phyloP scores from a whole-genome alignment of 2,888 invertebrate genomes.

The Tyria jacobaeae region DNA sequence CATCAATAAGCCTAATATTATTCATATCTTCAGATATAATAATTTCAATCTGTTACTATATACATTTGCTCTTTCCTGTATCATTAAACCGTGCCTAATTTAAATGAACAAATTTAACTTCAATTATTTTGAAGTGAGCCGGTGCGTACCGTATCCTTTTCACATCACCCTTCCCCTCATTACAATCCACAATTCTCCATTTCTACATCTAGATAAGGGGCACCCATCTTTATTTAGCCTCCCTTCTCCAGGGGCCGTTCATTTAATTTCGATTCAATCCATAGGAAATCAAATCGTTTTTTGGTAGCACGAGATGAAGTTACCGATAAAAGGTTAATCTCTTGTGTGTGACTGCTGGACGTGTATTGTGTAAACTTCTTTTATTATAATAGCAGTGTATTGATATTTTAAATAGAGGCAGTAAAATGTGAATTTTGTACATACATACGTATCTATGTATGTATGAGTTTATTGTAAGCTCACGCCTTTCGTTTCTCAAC shows the following conservation, averaged over 20 bases:
- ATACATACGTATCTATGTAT: too few relatives aligned
- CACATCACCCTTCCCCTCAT: slow-evolving; percentile 82
- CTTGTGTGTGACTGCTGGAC: slow-evolving; percentile 71
- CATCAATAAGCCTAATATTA: slow-evolving; percentile 23
- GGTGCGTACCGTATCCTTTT: slow-evolving; percentile 80
- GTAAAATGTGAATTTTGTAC: slow-evolving; percentile 35
- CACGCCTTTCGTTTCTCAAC: too few relatives aligned
- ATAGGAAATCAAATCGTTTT: slow-evolving; percentile 80
- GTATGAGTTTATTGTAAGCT: too few relatives aligned
- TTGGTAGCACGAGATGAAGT: slow-evolving; percentile 76
- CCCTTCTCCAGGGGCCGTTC: slow-evolving; percentile 75
- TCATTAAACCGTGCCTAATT: slow-evolving; percentile 72
- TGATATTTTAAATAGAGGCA: slow-evolving; percentile 34
- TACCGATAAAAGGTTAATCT: slow-evolving; percentile 73
- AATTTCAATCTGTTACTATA: slow-evolving; percentile 48
- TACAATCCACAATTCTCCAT: slow-evolving; percentile 81
- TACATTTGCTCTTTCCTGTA: slow-evolving; percentile 54
- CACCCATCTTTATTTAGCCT: slow-evolving; percentile 78
- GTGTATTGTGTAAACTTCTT: slow-evolving; percentile 54
- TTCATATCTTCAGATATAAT: slow-evolving; percentile 48
- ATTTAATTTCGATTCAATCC: slow-evolving; percentile 84
- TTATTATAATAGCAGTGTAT: slow-evolving; percentile 47
- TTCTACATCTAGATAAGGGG: slow-evolving; percentile 83
- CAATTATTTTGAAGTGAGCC: slow-evolving; percentile 84
- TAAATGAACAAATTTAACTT: slow-evolving; percentile 85